Percentiles rank a stretch among this genome's conserved stretches.
These are phyloP conservation scores for Sebastes oblongus DNA, from an alignment of 2,797 vertebrate genomes.

Conservation along the genomic window DNA sequence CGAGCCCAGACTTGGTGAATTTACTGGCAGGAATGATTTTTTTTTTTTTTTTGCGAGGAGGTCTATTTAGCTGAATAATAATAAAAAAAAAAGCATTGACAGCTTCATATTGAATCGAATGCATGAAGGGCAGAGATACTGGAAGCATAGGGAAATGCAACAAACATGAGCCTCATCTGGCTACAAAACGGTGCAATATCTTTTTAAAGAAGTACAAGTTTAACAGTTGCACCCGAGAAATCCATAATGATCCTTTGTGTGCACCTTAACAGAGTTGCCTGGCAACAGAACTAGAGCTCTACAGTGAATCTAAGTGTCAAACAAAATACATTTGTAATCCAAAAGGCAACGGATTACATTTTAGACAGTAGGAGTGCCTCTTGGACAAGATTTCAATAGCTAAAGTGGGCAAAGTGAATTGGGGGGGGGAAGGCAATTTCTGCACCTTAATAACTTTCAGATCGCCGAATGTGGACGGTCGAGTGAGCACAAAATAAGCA, in stretches of 20 bases:
- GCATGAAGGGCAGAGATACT: constrained; percentile 19
- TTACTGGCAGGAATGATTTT: constrained; percentile 25
- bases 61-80: constrained; percentile 49
- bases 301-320: constrained; percentile 77
- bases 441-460: constrained; percentile 45
- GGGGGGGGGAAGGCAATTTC: constrained; percentile 37
- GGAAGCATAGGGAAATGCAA: constrained; percentile 23
- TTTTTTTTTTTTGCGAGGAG: constrained; percentile 15
- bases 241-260: constrained; percentile 77
- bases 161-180: constrained; percentile 51
- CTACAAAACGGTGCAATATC: constrained; percentile 42
- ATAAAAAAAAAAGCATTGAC: constrained; percentile 16
- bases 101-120: constrained; percentile 35
- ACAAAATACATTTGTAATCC: constrained; percentile 77
- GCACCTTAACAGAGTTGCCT: constrained; percentile 76
- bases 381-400: constrained; percentile 68
- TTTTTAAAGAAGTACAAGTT: constrained; percentile 63
- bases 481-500: constrained; percentile 54
- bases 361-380: constrained; percentile 65
- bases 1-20: constrained; percentile 25
- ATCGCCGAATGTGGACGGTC: constrained; percentile 18
- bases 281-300: constrained; percentile 72
- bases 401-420: constrained; percentile 61
- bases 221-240: constrained; percentile 69
- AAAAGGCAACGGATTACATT: constrained; percentile 74